Evolutionary conservation across 23 tunicate genomes (phyloP), one percentile per base, ranked within the genome.

Genomic region (Halocynthia roretzi): DNA sequence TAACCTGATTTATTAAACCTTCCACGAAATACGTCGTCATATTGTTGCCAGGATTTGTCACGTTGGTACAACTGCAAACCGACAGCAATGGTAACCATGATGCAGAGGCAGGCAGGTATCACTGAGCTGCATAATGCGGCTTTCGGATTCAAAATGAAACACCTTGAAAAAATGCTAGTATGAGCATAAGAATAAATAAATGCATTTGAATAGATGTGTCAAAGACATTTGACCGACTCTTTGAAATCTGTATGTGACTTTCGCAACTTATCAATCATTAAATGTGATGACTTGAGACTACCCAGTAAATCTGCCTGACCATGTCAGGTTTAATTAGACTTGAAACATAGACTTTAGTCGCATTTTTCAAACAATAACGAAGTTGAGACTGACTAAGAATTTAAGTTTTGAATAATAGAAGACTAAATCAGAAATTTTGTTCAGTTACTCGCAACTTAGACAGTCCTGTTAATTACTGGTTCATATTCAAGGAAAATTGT

Each of bases 1-100:
- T 54, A n/a, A 90, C 96, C 96, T 68, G 15, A 70, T 7, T 83
- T 56, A 68, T 90, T 90, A 54, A 80, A 77, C 77, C 83, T 90
- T 70, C 96, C 96, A 50, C 63, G 55, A 56, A 55, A 84, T 5
- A 90, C 23, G 68, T 90, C 96, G 70, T 90, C 96, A 61, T 70
- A 90, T 48, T 80, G 80, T 61, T 84, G 80, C 96, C 96, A 90
- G 18, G 80, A 69, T 15, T 19, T 68, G n/a, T 87, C 84, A 54
- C 70, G 62, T 19, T 84, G 85, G 76, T 90, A 84, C 7, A 90
- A 79, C 56, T 77, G 83, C 18, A 84, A 15, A 11, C 76, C 86
- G 10, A 81, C 71, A 5, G 65, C 63, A 44, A 62, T 9, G 6
- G 76, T 51, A 15, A 62, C 82, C 61, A 84, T 57, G 10, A 90